These are phyloP conservation scores for Pipistrellus kuhlii DNA, from an alignment of 2,797 vertebrate species.

Conservation along the genomic window DNA sequence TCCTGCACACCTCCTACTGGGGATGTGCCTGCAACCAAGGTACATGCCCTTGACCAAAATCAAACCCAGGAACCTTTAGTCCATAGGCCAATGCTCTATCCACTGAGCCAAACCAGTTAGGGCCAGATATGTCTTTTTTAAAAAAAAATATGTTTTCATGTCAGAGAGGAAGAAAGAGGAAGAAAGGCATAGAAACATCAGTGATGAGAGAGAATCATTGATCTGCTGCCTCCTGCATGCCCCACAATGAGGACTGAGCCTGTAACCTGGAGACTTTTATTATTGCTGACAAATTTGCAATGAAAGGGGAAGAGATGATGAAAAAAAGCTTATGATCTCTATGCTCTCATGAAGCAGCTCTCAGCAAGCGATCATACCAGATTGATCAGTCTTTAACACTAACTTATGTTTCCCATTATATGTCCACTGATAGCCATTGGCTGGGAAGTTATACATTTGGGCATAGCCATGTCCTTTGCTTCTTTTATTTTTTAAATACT, in stretches of 20 bases:
- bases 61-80: no score
- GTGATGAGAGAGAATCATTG: no score
- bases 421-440: background rate
- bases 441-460: background rate
- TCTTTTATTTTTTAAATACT: background rate
- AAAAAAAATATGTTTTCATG: no score
- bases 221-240: no score
- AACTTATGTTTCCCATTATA: background rate
- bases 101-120: no score
- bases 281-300: background rate
- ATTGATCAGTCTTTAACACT: background rate
- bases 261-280: background rate
- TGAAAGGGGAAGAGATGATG: background rate
- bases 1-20: no score
- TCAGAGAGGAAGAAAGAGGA: no score
- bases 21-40: no score
- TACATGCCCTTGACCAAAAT: no score
- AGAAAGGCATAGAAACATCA: no score
- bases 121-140: background rate
- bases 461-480: background rate
- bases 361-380: background rate
- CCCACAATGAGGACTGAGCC: no score
- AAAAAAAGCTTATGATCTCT: background rate
- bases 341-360: background rate
- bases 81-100: no score